A percentile compares a stretch with the other conserved stretches of the same genome.
Conservation (phyloP, 2,113 vertebrate genomes). For the Entomyzon cyanotis region DNA sequence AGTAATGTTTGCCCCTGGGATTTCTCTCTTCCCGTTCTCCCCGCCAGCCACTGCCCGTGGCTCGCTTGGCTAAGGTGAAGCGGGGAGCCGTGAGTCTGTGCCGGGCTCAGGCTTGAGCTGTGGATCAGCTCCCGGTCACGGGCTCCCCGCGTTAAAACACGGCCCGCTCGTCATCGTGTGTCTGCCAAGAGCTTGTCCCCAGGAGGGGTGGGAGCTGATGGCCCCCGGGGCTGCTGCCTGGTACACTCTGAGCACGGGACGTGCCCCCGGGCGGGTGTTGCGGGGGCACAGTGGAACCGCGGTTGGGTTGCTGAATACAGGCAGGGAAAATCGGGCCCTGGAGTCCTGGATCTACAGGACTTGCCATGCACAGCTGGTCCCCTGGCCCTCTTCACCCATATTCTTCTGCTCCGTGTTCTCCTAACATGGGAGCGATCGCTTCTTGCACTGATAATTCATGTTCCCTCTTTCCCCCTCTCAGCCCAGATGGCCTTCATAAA, state of each 20-base stretch:
- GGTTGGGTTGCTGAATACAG: not conserved
- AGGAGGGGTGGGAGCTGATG: not conserved
- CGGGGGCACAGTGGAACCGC: not conserved
- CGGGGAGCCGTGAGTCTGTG: not conserved
- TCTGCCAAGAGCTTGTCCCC: not conserved
- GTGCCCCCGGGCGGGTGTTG: not conserved
- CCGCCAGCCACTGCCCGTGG: too few relatives aligned
- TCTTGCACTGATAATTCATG: not conserved
- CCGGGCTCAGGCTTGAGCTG: not conserved
- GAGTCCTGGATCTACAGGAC: not conserved
- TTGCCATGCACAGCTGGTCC: not conserved
- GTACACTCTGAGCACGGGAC: not conserved
- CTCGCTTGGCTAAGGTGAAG: not conserved
- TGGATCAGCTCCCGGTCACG: not conserved
- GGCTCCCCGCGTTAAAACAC: not conserved
- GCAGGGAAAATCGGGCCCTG: rapidly evolving
- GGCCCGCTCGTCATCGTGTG: not conserved
- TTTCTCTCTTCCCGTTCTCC: not conserved
- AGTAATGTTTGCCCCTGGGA: not conserved
- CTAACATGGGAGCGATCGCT: rapidly evolving
- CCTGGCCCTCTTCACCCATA: not conserved
- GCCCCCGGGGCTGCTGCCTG: not conserved
- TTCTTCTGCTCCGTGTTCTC: not conserved
- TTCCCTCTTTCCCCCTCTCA: not conserved
- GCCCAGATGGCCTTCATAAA: not conserved